Percentiles rank a stretch among this genome's conserved stretches.
Evolutionary conservation across 2,888 invertebrate species (phyloP).

Genomic region (Melipona beecheii): DNA sequence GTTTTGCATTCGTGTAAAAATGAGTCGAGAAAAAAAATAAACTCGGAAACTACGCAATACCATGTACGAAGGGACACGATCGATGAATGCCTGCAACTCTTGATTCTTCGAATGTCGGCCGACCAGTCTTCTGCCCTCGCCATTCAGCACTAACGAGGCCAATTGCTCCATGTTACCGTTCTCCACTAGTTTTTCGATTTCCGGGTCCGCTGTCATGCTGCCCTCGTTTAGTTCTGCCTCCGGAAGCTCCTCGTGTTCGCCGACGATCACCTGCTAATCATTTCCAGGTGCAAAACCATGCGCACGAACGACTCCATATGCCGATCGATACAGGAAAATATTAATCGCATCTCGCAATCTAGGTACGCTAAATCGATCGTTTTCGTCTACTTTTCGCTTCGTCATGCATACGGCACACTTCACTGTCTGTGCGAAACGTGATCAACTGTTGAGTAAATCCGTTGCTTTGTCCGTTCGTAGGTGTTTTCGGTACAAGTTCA

Average conservation of each 20-base stretch:
- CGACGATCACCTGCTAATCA: slow-evolving; percentile 77
- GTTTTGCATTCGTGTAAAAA: neutral
- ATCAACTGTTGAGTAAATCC: neutral
- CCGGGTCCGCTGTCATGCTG: slow-evolving; percentile 85
- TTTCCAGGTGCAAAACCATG: slow-evolving; percentile 65
- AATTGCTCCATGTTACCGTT: slow-evolving; percentile 95
- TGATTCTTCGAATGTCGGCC: slow-evolving; percentile 89
- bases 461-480: neutral
- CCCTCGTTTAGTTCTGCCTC: slow-evolving; percentile 76
- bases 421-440: neutral
- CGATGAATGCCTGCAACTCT: slow-evolving; percentile 94
- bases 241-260: slow-evolving; percentile 76
- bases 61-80: slow-evolving; percentile 95
- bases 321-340: slow-evolving; percentile 73
- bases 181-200: slow-evolving; percentile 88
- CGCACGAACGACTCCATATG: slow-evolving; percentile 41
- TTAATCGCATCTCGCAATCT: slow-evolving; percentile 74
- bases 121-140: slow-evolving; percentile 92
- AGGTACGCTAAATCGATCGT: slow-evolving; percentile 70
- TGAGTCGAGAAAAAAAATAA: neutral
- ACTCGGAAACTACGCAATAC: slow-evolving; percentile 82
- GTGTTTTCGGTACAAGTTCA: neutral
- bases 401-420: neutral
- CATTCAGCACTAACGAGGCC: slow-evolving; percentile 94
- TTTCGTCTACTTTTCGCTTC: neutral